Percentiles rank a stretch among this genome's conserved stretches.
Conservation (phyloP, 2,113 vertebrate genomes). For the Trinectes maculatus region DNA sequence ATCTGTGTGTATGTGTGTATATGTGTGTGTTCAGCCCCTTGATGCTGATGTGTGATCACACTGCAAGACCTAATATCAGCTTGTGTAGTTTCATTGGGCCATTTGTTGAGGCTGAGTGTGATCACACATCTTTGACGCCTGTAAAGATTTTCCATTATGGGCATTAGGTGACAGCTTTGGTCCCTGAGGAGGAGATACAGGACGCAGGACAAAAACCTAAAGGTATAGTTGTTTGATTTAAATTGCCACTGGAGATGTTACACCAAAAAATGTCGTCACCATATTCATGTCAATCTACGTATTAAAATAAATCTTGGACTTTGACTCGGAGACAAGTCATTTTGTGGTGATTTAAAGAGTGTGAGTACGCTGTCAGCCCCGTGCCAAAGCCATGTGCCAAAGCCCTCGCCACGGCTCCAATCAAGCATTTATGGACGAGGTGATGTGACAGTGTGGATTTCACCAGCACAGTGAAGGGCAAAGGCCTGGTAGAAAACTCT, state of each 20-base stretch:
- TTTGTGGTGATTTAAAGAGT: constrained; percentile 23
- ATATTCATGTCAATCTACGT: not conserved
- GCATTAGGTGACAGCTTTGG: not conserved
- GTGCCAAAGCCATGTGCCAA: constrained; percentile 15
- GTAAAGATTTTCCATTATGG: constrained; percentile 33
- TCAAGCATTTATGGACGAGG: constrained; percentile 26
- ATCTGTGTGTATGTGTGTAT: constrained; percentile 32
- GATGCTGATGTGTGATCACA: constrained; percentile 23
- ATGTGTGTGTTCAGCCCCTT: not conserved
- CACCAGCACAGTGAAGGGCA: constrained; percentile 1
- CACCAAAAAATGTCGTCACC: no score
- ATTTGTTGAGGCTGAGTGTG: not conserved
- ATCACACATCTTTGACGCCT: constrained; percentile 33
- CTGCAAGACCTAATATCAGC: constrained; percentile 15
- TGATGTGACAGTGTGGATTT: constrained; percentile 12
- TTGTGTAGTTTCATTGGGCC: constrained; percentile 39
- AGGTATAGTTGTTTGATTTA: not conserved
- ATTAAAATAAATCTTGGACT: constrained; percentile 5
- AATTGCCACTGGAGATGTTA: no score
- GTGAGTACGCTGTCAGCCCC: not conserved
- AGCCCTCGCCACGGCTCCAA: constrained; percentile 18
- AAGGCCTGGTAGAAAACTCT: constrained; percentile 4
- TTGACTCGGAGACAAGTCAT: not conserved
- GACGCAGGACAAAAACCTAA: not conserved
- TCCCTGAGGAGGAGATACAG: not conserved